phyloP scores from a whole-genome alignment of 2,888 invertebrate genomes.

The Tineola bisselliella region DNA sequence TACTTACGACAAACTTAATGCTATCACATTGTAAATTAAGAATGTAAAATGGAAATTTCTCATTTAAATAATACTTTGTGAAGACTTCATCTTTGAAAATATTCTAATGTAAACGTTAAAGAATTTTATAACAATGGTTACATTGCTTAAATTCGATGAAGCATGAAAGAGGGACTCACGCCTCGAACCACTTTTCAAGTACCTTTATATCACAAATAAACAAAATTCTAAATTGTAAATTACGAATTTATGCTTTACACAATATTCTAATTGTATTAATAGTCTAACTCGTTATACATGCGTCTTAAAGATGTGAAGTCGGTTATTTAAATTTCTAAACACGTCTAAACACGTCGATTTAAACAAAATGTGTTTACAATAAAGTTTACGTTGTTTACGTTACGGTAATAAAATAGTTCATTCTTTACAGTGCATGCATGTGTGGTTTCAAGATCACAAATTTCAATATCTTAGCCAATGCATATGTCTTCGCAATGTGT shows the following conservation, averaged over 20 bases:
- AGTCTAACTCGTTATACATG: neutral
- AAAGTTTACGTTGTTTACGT: neutral
- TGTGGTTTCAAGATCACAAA: conserved; percentile 63
- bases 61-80: conserved; percentile 8
- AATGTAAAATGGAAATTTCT: conserved; percentile 3
- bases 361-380: conserved; percentile 1
- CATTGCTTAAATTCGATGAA: conserved; percentile 52
- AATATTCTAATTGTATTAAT: neutral
- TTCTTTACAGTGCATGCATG: conserved; percentile 27
- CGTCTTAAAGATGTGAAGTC: neutral
- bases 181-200: conserved; percentile 28
- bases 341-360: neutral
- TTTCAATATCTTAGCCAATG: neutral
- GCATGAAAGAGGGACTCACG: conserved; percentile 60
- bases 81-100: neutral
- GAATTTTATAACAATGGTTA: conserved; percentile 20
- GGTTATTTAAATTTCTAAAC: neutral
- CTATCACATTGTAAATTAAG: neutral
- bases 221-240: neutral
- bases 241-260: neutral
- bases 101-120: conserved; percentile 19
- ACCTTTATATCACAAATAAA: neutral
- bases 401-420: neutral
- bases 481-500: conserved; percentile 22
- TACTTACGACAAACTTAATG: neutral